Evolutionary conservation across 2,797 vertebrate genomes (phyloP).

Genomic region (Valencia hispanica): DNA sequence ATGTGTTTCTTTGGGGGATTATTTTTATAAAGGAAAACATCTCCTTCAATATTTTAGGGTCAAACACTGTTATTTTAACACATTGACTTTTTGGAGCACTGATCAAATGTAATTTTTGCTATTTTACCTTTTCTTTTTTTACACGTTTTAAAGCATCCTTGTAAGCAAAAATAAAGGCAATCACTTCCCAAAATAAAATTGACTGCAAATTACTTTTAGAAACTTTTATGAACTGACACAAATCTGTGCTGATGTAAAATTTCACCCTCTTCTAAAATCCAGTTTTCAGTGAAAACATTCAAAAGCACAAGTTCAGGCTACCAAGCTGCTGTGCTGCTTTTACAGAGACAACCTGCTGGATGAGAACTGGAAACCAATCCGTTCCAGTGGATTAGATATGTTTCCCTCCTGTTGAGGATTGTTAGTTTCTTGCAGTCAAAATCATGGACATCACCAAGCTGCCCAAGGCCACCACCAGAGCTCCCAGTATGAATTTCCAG

Average conservation of each 20-base stretch:
- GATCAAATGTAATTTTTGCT: slow-evolving; percentile 22
- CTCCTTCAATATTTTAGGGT: slow-evolving; percentile 33
- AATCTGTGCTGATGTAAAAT: slow-evolving; percentile 7
- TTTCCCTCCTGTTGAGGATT: slow-evolving; percentile 21
- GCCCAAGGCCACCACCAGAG: slow-evolving; percentile 80
- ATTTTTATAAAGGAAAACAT: neutral
- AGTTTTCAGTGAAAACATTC: slow-evolving; percentile 3
- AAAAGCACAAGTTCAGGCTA: slow-evolving; percentile 17
- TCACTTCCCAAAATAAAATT: slow-evolving; percentile 51
- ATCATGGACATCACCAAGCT: slow-evolving; percentile 81
- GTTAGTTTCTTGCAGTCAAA: slow-evolving; percentile 80
- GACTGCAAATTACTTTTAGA: slow-evolving; percentile 15
- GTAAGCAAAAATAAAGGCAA: slow-evolving; percentile 22
- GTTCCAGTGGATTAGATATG: neutral
- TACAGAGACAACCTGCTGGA: slow-evolving; percentile 30
- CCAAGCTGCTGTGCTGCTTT: slow-evolving; percentile 10
- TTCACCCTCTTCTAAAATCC: slow-evolving; percentile 10
- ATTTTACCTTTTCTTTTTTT: neutral
- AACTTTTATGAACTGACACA: slow-evolving; percentile 23
- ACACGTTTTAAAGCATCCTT: slow-evolving; percentile 5
- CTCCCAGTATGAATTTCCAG: slow-evolving; percentile 82
- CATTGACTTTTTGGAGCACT: slow-evolving; percentile 19
- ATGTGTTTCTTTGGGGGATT: neutral
- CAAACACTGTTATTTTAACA: slow-evolving; percentile 18
- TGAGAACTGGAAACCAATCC: slow-evolving; percentile 23